phyloP scores from a whole-genome alignment of 2,797 vertebrate genomes.

The Apodemus agrarius region DNA sequence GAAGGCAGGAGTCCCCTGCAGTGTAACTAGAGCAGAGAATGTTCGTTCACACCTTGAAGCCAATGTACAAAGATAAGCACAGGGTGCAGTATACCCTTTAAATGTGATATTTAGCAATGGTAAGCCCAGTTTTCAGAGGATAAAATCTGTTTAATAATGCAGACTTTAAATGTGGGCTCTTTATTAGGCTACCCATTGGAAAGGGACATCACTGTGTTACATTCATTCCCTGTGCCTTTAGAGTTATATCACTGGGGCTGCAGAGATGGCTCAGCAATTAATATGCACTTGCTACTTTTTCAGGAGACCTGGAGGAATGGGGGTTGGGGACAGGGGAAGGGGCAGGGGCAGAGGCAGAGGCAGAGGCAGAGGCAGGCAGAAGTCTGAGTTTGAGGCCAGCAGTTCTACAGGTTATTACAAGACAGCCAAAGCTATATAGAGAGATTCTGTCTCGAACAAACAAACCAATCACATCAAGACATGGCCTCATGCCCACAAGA shows the following conservation, averaged over 20 bases:
- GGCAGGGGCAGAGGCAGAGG: no score
- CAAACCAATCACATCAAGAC: background rate
- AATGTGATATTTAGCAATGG: background rate
- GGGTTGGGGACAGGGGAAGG: no score
- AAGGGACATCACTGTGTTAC: background rate
- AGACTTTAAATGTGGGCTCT: background rate
- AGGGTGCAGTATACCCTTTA: background rate
- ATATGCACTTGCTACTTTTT: background rate
- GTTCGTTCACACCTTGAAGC: background rate
- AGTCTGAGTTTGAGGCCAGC: background rate
- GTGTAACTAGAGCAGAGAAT: background rate
- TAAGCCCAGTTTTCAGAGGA: background rate
- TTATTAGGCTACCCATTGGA: background rate
- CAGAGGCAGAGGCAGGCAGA: background rate
- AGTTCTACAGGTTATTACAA: background rate
- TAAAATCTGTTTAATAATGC: background rate
- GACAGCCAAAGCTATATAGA: background rate
- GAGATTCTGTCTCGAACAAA: background rate
- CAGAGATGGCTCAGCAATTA: background rate
- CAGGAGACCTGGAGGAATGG: background rate
- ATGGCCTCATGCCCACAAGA: background rate
- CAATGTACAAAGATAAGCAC: background rate
- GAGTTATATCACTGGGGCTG: background rate
- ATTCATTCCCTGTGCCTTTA: background rate
- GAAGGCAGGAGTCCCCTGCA: background rate